Evolutionary conservation across 2,797 vertebrate species (phyloP).

Genomic region (Neosalanx taihuensis): DNA sequence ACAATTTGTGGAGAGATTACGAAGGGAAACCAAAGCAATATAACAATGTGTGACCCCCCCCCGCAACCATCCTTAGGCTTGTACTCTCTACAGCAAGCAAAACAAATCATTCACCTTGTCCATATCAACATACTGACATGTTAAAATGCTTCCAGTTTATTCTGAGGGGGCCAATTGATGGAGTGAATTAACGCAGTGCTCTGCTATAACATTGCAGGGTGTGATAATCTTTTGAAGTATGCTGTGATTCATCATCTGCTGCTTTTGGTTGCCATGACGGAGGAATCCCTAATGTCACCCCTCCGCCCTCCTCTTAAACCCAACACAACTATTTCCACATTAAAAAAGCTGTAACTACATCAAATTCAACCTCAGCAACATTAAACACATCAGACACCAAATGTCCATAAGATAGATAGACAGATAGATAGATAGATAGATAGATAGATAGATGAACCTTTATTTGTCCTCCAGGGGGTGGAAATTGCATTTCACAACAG

Average conservation of each 20-base stretch:
- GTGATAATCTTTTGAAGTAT: constrained; percentile 55
- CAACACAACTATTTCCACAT: neutral
- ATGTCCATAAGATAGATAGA: no score
- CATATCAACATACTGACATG: constrained; percentile 67
- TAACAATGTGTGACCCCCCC: constrained; percentile 21
- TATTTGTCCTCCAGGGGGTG: no score
- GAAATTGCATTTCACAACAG: no score
- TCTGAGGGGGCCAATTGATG: constrained; percentile 64
- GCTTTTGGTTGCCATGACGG: constrained; percentile 9
- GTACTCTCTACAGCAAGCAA: constrained; percentile 30
- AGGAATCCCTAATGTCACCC: neutral
- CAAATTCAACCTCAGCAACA: no score
- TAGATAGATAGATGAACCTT: no score
- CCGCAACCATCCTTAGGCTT: no score
- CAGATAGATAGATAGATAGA: no score
- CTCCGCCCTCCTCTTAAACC: constrained; percentile 25
- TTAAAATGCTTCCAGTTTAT: constrained; percentile 72
- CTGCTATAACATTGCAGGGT: constrained; percentile 57
- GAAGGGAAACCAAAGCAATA: constrained; percentile 15
- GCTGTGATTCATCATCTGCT: constrained; percentile 61
- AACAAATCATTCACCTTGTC: constrained; percentile 59
- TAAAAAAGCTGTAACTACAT: no score
- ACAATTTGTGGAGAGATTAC: constrained; percentile 9
- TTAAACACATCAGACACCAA: no score
- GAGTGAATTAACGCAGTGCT: constrained; percentile 65